phyloP scores from a whole-genome alignment of 2,888 invertebrate genomes.

The Girardia tigrina region DNA sequence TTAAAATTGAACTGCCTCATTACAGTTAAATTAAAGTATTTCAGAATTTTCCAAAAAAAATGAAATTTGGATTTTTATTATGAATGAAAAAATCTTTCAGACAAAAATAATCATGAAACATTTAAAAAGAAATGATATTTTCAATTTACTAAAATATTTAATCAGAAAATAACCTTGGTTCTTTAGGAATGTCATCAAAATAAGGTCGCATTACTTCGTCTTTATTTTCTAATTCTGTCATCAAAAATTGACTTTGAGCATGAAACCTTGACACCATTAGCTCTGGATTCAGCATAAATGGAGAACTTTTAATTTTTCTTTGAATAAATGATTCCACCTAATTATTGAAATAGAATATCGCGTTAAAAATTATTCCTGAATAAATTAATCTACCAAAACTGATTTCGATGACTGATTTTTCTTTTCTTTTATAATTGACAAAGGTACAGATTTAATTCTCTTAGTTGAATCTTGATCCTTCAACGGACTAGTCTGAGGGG shows the following conservation, averaged over 20 bases:
- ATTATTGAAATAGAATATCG: background rate
- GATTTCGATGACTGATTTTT: background rate
- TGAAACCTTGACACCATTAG: slow-evolving; percentile 50
- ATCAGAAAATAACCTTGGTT: too few species aligned
- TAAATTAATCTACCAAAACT: background rate
- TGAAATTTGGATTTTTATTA: too few species aligned
- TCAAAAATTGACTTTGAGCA: slow-evolving; percentile 47
- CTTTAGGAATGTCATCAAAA: too few species aligned
- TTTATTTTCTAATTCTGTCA: slow-evolving; percentile 46
- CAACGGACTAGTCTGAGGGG: background rate
- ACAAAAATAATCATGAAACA: too few species aligned
- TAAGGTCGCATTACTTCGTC: slow-evolving; percentile 47
- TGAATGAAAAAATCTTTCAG: too few species aligned
- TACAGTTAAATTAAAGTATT: too few species aligned
- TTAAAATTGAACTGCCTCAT: too few species aligned
- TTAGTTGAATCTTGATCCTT: slow-evolving; percentile 8
- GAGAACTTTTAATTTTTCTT: slow-evolving; percentile 45
- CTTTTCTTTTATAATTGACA: background rate
- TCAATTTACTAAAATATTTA: too few species aligned
- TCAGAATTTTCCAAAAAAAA: too few species aligned
- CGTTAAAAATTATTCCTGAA: background rate
- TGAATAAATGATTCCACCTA: background rate
- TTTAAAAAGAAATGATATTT: too few species aligned
- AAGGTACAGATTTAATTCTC: slow-evolving; percentile 26
- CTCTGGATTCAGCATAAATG: slow-evolving; percentile 47